A percentile compares a stretch with the other conserved stretches of the same genome.
These are phyloP conservation scores for Torymus aiolomorphi DNA, from an alignment of 2,888 invertebrate genomes.

Conservation along the genomic window DNA sequence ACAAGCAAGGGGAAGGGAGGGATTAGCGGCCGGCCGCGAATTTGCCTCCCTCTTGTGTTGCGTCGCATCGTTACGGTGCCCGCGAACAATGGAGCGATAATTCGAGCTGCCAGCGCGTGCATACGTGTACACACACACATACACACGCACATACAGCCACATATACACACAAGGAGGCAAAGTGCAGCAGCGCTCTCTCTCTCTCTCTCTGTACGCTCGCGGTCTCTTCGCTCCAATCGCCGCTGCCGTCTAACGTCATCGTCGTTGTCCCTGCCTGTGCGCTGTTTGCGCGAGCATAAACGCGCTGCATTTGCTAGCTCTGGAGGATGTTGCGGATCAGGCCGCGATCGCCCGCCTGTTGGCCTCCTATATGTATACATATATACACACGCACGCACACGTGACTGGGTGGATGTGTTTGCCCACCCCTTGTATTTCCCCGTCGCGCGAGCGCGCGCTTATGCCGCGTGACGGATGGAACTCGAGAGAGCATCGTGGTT, in stretches of 20 bases:
- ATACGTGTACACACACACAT: too few relatives aligned
- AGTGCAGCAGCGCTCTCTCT: too few relatives aligned
- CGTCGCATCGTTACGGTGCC: conserved; percentile 61
- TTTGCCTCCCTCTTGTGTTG: conserved; percentile 22
- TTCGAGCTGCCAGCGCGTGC: conserved; percentile 59
- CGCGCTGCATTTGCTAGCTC: neutral
- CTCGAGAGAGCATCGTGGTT: neutral
- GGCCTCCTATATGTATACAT: neutral
- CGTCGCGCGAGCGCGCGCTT: too few relatives aligned
- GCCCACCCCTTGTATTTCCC: too few relatives aligned
- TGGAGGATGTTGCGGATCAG: neutral
- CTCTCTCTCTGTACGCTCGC: too few relatives aligned
- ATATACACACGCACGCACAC: too few relatives aligned
- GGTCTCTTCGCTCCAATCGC: too few relatives aligned
- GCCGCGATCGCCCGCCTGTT: neutral
- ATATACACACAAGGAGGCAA: too few relatives aligned
- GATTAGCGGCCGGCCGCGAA: conserved; percentile 8
- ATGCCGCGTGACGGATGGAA: conserved; percentile 24
- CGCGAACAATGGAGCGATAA: conserved; percentile 69
- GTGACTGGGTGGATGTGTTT: too few relatives aligned
- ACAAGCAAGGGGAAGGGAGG: neutral
- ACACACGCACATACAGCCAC: too few relatives aligned
- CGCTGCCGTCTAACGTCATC: too few relatives aligned
- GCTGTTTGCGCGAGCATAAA: neutral
- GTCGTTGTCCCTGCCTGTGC: neutral